Evolutionary conservation across 2,888 invertebrate genomes (phyloP).

Genomic region (Stenurella melanura): DNA sequence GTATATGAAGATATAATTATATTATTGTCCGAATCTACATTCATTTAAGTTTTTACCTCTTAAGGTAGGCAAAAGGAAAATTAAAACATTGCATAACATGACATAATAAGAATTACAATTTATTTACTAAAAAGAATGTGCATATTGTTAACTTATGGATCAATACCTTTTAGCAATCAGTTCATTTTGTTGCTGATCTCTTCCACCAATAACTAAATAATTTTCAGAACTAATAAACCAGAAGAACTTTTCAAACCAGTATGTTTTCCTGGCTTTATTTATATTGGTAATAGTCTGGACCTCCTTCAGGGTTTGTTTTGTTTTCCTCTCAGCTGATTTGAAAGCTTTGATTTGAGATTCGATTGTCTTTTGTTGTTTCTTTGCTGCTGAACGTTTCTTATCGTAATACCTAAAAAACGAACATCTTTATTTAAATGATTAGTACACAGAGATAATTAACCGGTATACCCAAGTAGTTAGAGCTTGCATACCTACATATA

Average conservation of each 20-base stretch:
- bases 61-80: no score
- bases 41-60: no score
- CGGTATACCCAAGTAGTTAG: no score
- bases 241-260: conserved; percentile 99
- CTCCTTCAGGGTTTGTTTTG: conserved; percentile 94
- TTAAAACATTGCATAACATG: no score
- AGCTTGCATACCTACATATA: no score
- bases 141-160: not conserved
- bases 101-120: no score
- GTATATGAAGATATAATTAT: no score
- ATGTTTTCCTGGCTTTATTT: conserved; percentile 93
- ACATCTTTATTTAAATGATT: not conserved
- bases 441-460: no score
- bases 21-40: no score
- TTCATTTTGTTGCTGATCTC: conserved; percentile 99
- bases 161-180: conserved; percentile 90
- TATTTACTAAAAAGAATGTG: no score
- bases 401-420: conserved; percentile 86
- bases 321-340: conserved; percentile 96
- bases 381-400: conserved; percentile 90
- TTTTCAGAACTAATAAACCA: conserved; percentile 99
- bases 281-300: conserved; percentile 92
- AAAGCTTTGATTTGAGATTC: conserved; percentile 95
- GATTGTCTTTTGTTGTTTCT: conserved; percentile 96
- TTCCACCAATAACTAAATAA: conserved; percentile 93